A percentile compares a stretch with the other conserved stretches of the same genome.
Conservation (phyloP, 2,797 vertebrate species). For the Acanthurus leucopareius region DNA sequence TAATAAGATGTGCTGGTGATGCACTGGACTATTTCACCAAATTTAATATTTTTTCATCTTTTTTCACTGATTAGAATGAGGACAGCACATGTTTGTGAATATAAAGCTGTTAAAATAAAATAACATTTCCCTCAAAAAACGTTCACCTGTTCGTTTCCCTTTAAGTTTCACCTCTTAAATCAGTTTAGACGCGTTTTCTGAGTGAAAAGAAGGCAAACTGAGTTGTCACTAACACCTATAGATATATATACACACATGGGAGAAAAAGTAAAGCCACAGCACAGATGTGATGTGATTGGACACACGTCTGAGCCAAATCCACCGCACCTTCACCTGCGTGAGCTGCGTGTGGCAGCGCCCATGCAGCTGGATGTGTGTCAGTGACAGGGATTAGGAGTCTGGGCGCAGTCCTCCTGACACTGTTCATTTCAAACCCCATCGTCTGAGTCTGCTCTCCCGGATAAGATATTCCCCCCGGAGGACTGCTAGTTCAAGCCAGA, state of each 20-base stretch:
- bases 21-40: too few relatives aligned
- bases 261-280: neutral
- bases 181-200: neutral
- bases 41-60: neutral
- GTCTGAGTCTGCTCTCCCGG: constrained; percentile 73
- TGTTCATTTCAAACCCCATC: constrained; percentile 77
- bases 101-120: neutral
- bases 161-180: neutral
- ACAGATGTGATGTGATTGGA: constrained; percentile 7
- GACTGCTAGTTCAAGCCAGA: constrained; percentile 83
- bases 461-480: constrained; percentile 82
- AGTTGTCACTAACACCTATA: neutral
- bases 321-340: constrained; percentile 44
- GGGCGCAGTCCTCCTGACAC: constrained; percentile 79
- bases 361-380: constrained; percentile 14
- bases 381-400: constrained; percentile 81
- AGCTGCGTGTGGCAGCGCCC: constrained; percentile 13
- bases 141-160: neutral
- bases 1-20: neutral
- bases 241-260: too few relatives aligned
- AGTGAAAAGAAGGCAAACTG: neutral
- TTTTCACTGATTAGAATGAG: too few relatives aligned
- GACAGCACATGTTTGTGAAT: neutral
- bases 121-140: too few relatives aligned
- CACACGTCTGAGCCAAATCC: constrained; percentile 23